Base-by-base conservation (phyloP, 2,113 vertebrate genomes). In the Callipepla squamata region DNA sequence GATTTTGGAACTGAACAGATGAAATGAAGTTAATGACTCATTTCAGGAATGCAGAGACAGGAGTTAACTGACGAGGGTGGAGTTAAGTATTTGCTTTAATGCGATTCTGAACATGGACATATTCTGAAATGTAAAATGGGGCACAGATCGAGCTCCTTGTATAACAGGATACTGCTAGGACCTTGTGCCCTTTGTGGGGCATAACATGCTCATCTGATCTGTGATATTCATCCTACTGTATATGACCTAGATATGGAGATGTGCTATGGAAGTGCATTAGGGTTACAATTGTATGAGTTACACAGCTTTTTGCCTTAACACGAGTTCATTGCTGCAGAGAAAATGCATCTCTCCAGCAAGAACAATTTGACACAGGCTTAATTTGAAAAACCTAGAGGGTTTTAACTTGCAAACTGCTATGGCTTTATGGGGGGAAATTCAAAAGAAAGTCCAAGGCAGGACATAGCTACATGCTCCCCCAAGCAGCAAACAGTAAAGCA, bases 1-100 rank as follows among this genome's bases (percentile, higher is more conserved):
- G 82, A 80, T 95, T 97, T 96, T 92, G 95, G 87, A 96, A 92
- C 50, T 44, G 95, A 95, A 73, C 69, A 87, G 84, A 85, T 89
- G 92, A 96, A 96, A 92, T 89, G 53, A 80, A 91, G 82, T 77
- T 94, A 95, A 92, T 82, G 90, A 92, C 77, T 90, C 57, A 72
- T 93, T 93, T 91, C 58, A 72, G 74, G 91, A 95, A 79, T 81
- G 68, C 77, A 90, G 85, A 84, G 84, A 85, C 50, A 87, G 80
- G 85, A 76, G 47, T 18, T 73, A 89, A 74, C 87, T 75, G 85
- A 61, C 30, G 32, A 45, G 65, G 66, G 84, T 74, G 81, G 84
- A 82, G 79, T 68, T 22, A 57, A 75, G 8, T 50, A 55, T 92
- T 93, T 85, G 84, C 45, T 91, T 59, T 67, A 65, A 40, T 70